A percentile compares a stretch with the other conserved stretches of the same genome.
phyloP scores from a whole-genome alignment of 2,797 vertebrate genomes.

The Urophycis tenuis region DNA sequence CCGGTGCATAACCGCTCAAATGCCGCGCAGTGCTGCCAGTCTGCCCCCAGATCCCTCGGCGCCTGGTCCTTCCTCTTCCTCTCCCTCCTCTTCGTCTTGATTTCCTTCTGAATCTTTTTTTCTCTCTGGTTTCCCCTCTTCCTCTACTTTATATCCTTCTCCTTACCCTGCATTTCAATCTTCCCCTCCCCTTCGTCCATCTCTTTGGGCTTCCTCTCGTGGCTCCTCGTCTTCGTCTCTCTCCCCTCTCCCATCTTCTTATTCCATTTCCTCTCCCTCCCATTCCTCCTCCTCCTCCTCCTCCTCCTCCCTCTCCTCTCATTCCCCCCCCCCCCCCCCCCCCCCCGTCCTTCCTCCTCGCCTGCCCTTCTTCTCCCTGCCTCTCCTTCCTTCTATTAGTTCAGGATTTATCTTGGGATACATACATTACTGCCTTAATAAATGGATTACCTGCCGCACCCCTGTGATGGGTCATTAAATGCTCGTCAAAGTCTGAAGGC shows the following conservation, averaged over 20 bases:
- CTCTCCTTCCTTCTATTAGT: conserved; percentile 57
- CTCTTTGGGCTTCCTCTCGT: background rate
- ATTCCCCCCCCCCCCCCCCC: conserved; percentile 29
- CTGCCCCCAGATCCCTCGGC: background rate
- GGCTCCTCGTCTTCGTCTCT: conserved; percentile 5
- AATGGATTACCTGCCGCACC: conserved; percentile 65
- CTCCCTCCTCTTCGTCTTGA: background rate
- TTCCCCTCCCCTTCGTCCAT: conserved; percentile 36
- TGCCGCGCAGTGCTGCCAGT: background rate
- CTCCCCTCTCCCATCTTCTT: conserved; percentile 28
- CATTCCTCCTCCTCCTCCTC: conserved; percentile 7
- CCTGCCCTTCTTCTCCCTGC: conserved; percentile 34
- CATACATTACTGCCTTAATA: conserved; percentile 72
- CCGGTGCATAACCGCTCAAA: too few species aligned
- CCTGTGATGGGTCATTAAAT: conserved; percentile 63
- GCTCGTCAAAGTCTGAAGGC: conserved; percentile 59
- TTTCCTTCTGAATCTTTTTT: background rate
- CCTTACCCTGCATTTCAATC: conserved; percentile 11
- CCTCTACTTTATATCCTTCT: conserved; percentile 35
- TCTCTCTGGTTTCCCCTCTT: background rate
- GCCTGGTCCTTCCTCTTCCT: background rate
- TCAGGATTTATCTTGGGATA: conserved; percentile 70
- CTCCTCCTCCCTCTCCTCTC: conserved; percentile 38
- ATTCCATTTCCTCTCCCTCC: conserved; percentile 38
- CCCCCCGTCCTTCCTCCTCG: conserved; percentile 36